These are phyloP conservation scores for Dryocosmus kuriphilus DNA, from an alignment of 2,888 invertebrate genomes.

Conservation along the genomic window DNA sequence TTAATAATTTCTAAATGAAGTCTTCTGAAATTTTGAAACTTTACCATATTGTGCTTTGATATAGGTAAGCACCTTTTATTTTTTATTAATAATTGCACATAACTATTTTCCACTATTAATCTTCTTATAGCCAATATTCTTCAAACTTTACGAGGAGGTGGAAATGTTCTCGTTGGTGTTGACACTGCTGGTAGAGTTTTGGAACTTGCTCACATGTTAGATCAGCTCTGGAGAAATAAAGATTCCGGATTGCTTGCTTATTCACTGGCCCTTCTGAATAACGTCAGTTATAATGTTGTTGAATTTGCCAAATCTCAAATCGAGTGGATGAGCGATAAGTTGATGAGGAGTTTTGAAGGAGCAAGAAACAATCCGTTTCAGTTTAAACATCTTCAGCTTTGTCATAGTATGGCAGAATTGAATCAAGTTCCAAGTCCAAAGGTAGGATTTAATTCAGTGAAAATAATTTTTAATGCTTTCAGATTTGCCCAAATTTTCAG, in stretches of 20 bases:
- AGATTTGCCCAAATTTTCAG: not conserved
- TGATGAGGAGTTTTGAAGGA: constrained; percentile 95
- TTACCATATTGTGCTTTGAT: too few species aligned
- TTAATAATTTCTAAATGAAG: too few species aligned
- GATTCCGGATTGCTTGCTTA: constrained; percentile 97
- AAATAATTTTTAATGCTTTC: not conserved
- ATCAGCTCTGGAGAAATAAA: constrained; percentile 95
- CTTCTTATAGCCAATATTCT: constrained; percentile 88
- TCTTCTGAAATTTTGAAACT: too few species aligned
- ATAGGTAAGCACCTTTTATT: too few species aligned
- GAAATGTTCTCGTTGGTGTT: constrained; percentile 96
- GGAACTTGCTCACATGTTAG: constrained; percentile 97
- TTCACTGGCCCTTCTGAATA: constrained; percentile 94
- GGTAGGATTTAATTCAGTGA: constrained; percentile 72
- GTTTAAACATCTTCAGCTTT: constrained; percentile 94
- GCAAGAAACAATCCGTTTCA: constrained; percentile 97
- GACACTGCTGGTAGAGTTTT: constrained; percentile 98
- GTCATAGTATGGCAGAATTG: constrained; percentile 94
- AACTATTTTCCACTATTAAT: too few species aligned
- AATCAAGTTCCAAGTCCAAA: constrained; percentile 92
- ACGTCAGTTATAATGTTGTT: constrained; percentile 98
- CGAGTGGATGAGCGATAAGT: constrained; percentile 99
- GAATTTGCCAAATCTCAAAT: constrained; percentile 99
- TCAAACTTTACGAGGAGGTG: constrained; percentile 94
- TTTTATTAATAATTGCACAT: not conserved